Base-by-base conservation (phyloP, 2,797 vertebrate genomes). In the Falco cherrug region DNA sequence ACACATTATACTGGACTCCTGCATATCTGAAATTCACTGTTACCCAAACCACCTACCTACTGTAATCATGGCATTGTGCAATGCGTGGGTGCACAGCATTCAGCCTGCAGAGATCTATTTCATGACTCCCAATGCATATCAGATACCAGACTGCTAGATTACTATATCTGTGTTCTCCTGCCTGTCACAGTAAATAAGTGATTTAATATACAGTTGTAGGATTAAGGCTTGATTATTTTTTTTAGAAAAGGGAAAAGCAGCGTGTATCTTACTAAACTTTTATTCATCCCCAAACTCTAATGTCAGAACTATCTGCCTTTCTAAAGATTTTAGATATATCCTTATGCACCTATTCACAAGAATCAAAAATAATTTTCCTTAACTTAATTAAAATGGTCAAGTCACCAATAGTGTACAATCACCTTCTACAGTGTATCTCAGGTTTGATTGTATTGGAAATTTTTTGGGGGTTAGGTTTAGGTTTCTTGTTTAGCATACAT, bases 11-110 rank as follows among this genome's bases (percentile, higher is more conserved):
- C 81, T 69, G 95, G 97, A 96, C 97, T 98, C 98, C 97, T 87
- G 91, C 95, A 84, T 97, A 83, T 93, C 86, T 93, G 82, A 97
- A 97, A 97, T 97, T 95, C 95, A 93, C 76, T 61, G 48, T 93
- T 97, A 78, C 51, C 63, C 11, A 1, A 97, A 85, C 93, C 89
- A 93, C 95, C 85, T 96, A 93, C 89, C 64, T 95, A 51, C 95
- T 47, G 76, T 98, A 98, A 98, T 98, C 97, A 98, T 89, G 96
- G 94, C 53, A 31, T 97, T 97, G 92, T 92, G 93, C 68, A 50
- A 92, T 96, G 96, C 21, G 76, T 97, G 96, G 97, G 97, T 98
- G 96, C 96, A 71, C 64, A 92, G 93, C 71, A 65, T 89, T 95
- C 96, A 95, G 76, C 97, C 96, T 96, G 97, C 97, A 37, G 96